Evolutionary conservation across 1,140 invertebrate genomes (phyloP).

Genomic region (Oncopeltus fasciatus): DNA sequence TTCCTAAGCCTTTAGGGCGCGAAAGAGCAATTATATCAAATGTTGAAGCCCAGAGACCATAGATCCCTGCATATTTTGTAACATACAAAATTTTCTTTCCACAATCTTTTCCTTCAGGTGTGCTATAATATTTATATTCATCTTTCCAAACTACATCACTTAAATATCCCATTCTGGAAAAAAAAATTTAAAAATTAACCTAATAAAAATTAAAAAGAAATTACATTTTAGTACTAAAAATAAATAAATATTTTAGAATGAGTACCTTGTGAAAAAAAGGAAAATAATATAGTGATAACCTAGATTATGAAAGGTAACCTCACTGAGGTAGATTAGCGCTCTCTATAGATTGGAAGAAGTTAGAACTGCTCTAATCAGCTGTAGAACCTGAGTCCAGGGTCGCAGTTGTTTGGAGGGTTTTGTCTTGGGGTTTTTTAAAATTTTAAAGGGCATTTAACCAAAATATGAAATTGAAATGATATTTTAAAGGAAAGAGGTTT

Average conservation of each 20-base stretch:
- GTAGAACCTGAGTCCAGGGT: not conserved
- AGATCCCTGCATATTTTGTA: constrained; percentile 37
- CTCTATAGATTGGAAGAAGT: not conserved
- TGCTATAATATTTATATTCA: constrained; percentile 43
- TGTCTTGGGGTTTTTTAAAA: too few relatives aligned
- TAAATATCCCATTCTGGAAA: not conserved
- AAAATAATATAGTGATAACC: too few relatives aligned
- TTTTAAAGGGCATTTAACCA: too few relatives aligned
- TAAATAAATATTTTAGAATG: too few relatives aligned
- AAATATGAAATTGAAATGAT: too few relatives aligned
- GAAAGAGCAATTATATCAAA: constrained; percentile 42
- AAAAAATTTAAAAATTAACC: too few relatives aligned
- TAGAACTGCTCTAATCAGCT: not conserved
- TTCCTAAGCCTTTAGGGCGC: constrained; percentile 36
- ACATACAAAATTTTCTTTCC: constrained; percentile 44
- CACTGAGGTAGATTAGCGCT: not conserved
- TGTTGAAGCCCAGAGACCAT: constrained; percentile 34
- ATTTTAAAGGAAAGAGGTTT: too few relatives aligned
- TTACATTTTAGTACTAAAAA: too few relatives aligned
- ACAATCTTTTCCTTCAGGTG: constrained; percentile 53
- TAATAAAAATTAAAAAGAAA: too few relatives aligned
- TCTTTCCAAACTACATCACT: not conserved
- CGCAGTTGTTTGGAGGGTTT: not conserved
- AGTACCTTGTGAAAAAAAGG: too few relatives aligned
- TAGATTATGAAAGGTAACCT: not conserved